A percentile compares a stretch with the other conserved stretches of the same genome.
These are phyloP conservation scores for Neolamprologus tretocephalus DNA, from an alignment of 2,113 vertebrate species.

Conservation along the genomic window DNA sequence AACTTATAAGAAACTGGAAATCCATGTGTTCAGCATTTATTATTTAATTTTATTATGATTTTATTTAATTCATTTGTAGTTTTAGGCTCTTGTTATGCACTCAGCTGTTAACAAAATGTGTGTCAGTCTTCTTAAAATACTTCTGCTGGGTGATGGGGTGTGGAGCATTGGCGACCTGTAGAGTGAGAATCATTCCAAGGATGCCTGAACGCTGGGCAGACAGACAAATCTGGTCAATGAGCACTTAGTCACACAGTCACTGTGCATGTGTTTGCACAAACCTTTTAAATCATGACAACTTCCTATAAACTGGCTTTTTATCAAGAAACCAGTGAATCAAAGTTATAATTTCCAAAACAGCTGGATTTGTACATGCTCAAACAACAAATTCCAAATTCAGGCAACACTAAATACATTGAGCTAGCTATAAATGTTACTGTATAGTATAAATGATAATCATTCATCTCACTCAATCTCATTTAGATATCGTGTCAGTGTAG, in stretches of 20 bases:
- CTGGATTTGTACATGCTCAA: not conserved
- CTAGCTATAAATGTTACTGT: not conserved
- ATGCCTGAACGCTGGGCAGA: not conserved
- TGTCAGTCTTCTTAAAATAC: not conserved
- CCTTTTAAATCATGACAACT: not conserved
- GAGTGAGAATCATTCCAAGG: not conserved
- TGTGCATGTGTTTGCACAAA: not conserved
- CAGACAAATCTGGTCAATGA: not conserved
- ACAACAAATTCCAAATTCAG: not conserved
- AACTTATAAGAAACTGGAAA: not conserved
- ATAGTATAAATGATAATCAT: not conserved
- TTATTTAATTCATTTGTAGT: not conserved
- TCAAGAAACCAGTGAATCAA: not conserved
- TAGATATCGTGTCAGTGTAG: not conserved
- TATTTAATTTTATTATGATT: not conserved
- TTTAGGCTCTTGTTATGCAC: not conserved
- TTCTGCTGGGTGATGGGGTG: not conserved
- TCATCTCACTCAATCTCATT: not conserved
- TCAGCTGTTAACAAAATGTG: not conserved
- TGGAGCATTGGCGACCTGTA: not conserved
- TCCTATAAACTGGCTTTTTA: not conserved
- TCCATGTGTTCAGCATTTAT: not conserved
- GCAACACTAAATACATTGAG: not conserved
- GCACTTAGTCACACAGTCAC: not conserved
- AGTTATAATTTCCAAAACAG: not conserved